Evolutionary conservation across 2,113 vertebrate genomes (phyloP).

Genomic region (Trochalopteron elliotii): DNA sequence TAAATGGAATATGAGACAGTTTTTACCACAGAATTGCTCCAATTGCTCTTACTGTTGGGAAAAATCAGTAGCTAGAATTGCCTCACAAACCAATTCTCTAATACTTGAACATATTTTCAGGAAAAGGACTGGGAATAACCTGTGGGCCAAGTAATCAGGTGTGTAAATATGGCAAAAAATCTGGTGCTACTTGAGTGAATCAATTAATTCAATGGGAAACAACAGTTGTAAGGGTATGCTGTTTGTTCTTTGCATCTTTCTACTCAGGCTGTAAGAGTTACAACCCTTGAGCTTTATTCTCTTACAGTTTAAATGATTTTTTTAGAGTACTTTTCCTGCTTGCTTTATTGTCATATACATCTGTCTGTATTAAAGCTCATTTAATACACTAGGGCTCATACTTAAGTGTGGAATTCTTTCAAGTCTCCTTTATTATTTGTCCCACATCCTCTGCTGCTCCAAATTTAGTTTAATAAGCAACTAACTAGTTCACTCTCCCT

Average conservation of each 20-base stretch:
- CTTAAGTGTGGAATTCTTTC: constrained; percentile 15
- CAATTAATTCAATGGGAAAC: background rate
- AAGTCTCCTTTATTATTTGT: constrained; percentile 17
- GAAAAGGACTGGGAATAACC: background rate
- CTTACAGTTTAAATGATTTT: background rate
- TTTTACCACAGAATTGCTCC: background rate
- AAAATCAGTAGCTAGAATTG: background rate
- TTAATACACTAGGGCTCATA: constrained; percentile 1
- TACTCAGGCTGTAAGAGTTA: background rate
- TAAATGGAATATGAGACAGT: background rate
- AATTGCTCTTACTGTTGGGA: background rate
- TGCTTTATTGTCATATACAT: background rate
- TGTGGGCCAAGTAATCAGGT: background rate
- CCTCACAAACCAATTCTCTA: background rate
- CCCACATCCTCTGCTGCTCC: background rate
- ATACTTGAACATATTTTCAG: background rate
- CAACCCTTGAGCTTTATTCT: background rate
- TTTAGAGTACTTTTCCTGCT: background rate
- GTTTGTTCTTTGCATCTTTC: background rate
- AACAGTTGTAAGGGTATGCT: background rate
- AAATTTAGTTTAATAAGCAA: constrained; percentile 45
- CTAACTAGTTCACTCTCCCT: constrained; percentile 22
- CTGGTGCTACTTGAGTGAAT: background rate
- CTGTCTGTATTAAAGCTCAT: background rate
- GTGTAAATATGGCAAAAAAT: background rate